phyloP scores from a whole-genome alignment of 2,888 invertebrate species.

The Limnephilus rhombicus region DNA sequence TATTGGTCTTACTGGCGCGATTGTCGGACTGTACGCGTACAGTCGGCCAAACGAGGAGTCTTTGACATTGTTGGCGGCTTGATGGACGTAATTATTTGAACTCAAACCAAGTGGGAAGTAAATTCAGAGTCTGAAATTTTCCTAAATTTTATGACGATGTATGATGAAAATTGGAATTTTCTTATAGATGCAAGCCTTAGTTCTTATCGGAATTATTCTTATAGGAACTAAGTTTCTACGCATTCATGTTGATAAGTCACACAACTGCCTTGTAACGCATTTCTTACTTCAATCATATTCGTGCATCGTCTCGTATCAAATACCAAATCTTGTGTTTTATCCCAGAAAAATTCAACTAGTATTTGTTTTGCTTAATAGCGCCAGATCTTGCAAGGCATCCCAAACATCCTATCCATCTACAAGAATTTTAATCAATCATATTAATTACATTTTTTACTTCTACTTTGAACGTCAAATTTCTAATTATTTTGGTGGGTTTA shows the following conservation, averaged over 20 bases:
- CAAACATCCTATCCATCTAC: background rate
- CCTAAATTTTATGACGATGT: background rate
- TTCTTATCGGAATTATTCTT: no score
- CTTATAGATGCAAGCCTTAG: background rate
- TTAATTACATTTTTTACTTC: no score
- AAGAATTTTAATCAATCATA: no score
- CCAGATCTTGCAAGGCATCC: background rate
- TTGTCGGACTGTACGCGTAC: slow-evolving; percentile 37
- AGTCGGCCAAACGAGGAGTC: slow-evolving; percentile 24
- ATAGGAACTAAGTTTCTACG: no score
- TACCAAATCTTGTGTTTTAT: background rate
- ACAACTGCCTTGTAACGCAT: no score
- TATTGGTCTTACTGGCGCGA: slow-evolving; percentile 41
- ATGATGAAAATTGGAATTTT: background rate
- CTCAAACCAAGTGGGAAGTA: background rate
- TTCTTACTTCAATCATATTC: background rate
- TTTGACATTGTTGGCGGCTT: slow-evolving; percentile 44
- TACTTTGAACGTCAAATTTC: no score
- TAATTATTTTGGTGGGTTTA: no score
- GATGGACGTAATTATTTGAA: slow-evolving; percentile 11
- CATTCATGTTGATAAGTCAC: no score
- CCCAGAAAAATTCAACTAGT: background rate
- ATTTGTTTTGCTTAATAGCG: background rate
- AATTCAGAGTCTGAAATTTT: background rate
- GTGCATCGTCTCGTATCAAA: background rate